These are phyloP conservation scores for Chalcis sispes DNA, from an alignment of 2,888 invertebrate species.

Conservation along the genomic window DNA sequence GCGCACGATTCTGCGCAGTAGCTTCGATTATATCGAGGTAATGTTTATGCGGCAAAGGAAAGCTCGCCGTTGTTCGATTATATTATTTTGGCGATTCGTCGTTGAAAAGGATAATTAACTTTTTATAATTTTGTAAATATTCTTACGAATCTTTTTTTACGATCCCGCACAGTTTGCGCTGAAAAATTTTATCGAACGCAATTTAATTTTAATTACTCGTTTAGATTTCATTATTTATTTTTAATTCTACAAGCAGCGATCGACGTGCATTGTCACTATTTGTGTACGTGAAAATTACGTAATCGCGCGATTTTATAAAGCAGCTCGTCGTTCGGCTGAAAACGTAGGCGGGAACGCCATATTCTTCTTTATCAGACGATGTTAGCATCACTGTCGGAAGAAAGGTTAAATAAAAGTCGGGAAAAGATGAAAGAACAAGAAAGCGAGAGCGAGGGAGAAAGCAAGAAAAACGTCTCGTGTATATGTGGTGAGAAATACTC, in stretches of 20 bases:
- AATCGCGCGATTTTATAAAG: too few relatives aligned
- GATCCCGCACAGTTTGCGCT: too few relatives aligned
- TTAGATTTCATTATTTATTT: too few relatives aligned
- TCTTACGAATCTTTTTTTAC: not conserved
- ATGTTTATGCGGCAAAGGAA: conserved; percentile 23
- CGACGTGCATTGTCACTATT: too few relatives aligned
- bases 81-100: conserved; percentile 14
- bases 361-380: conserved; percentile 34
- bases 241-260: too few relatives aligned
- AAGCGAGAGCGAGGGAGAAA: conserved; percentile 11
- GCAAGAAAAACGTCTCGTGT: conserved; percentile 2
- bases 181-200: not conserved
- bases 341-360: conserved; percentile 1
- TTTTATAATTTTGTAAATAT: conserved; percentile 26
- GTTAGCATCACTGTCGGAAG: conserved; percentile 24
- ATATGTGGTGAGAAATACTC: conserved; percentile 66
- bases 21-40: conserved; percentile 33
- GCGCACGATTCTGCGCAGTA: conserved; percentile 8
- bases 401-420: conserved; percentile 45
- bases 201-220: too few relatives aligned
- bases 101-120: conserved; percentile 35
- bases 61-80: conserved; percentile 28
- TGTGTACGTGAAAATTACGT: not conserved
- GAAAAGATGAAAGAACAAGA: conserved; percentile 24
- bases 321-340: not conserved